Percentiles rank a stretch among this genome's conserved stretches.
Conservation (phyloP, 1,140 invertebrate genomes). For the Aphelinus atriplicis region DNA sequence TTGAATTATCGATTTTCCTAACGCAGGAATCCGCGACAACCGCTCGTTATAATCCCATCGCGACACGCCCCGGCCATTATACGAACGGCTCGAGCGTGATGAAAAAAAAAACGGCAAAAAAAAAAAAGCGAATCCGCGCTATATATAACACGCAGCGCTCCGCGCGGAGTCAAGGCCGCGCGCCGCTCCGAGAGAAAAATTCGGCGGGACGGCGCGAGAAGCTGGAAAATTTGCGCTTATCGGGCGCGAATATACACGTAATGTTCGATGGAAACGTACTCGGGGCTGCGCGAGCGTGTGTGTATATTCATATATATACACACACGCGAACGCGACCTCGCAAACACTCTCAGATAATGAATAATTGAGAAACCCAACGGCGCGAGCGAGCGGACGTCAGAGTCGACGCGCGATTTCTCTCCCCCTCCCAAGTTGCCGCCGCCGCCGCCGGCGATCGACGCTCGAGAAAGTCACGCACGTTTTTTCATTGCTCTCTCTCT, state of each 20-base stretch:
- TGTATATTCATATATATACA: no score
- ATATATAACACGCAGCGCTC: no score
- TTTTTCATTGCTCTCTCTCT: slow-evolving; percentile 1
- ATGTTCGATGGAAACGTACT: slow-evolving; percentile 18
- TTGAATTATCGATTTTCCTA: no score
- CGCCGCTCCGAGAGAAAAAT: not conserved
- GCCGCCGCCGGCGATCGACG: no score
- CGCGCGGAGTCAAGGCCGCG: no score
- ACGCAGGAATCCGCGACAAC: no score
- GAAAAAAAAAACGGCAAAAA: no score
- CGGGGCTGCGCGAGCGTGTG: no score
- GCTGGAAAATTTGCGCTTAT: not conserved
- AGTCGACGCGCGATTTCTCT: slow-evolving; percentile 3
- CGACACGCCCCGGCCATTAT: no score
- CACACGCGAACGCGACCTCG: slow-evolving; percentile 5
- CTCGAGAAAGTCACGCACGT: slow-evolving; percentile 10
- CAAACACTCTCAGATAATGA: slow-evolving; percentile 21
- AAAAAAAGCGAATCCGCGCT: no score
- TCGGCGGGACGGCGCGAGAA: not conserved
- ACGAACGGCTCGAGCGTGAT: no score
- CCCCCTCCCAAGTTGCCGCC: not conserved
- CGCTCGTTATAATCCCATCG: no score
- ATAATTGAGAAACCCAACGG: slow-evolving; percentile 17
- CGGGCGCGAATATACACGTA: not conserved
- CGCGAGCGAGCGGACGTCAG: not conserved